These are phyloP conservation scores for Pseudorasbora parva DNA, from an alignment of 2,113 vertebrate genomes.

Conservation along the genomic window DNA sequence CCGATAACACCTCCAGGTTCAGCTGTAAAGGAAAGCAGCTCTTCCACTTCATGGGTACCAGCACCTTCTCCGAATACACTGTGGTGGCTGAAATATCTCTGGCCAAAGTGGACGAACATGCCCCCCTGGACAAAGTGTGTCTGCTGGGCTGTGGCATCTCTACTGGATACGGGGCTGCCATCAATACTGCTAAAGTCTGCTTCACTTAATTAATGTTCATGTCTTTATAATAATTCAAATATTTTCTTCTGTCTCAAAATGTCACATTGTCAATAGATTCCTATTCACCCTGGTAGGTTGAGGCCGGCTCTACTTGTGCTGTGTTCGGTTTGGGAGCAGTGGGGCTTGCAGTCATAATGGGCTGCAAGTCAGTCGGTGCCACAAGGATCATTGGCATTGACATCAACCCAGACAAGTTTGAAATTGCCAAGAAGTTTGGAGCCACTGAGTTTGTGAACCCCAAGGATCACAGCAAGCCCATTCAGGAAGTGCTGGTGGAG, in stretches of 20 bases:
- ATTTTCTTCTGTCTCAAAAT: background rate
- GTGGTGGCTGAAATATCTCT: slow-evolving; percentile 81
- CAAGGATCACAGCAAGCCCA: slow-evolving; percentile 81
- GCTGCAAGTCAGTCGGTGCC: slow-evolving; percentile 87
- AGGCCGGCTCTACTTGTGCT: slow-evolving; percentile 89
- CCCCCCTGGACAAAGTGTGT: slow-evolving; percentile 81
- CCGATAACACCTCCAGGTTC: slow-evolving; percentile 87
- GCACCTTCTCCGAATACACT: slow-evolving; percentile 84
- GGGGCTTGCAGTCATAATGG: slow-evolving; percentile 86
- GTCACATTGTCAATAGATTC: background rate
- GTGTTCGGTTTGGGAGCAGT: slow-evolving; percentile 89
- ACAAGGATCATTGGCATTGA: slow-evolving; percentile 89
- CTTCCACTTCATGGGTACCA: slow-evolving; percentile 82
- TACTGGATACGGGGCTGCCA: slow-evolving; percentile 80
- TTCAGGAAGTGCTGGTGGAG: slow-evolving; percentile 85
- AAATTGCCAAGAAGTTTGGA: slow-evolving; percentile 85
- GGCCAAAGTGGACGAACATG: slow-evolving; percentile 74
- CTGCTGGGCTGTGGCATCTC: slow-evolving; percentile 81
- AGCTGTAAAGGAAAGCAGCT: slow-evolving; percentile 81
- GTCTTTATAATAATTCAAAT: background rate
- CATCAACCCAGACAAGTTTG: slow-evolving; percentile 83
- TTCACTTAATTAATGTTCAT: background rate
- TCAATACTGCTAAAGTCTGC: slow-evolving; percentile 81
- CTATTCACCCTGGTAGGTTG: slow-evolving; percentile 75
- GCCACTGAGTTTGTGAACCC: slow-evolving; percentile 89